These are phyloP conservation scores for Hippocampus guttulatus DNA, from an alignment of 2,113 vertebrate genomes.

Conservation along the genomic window DNA sequence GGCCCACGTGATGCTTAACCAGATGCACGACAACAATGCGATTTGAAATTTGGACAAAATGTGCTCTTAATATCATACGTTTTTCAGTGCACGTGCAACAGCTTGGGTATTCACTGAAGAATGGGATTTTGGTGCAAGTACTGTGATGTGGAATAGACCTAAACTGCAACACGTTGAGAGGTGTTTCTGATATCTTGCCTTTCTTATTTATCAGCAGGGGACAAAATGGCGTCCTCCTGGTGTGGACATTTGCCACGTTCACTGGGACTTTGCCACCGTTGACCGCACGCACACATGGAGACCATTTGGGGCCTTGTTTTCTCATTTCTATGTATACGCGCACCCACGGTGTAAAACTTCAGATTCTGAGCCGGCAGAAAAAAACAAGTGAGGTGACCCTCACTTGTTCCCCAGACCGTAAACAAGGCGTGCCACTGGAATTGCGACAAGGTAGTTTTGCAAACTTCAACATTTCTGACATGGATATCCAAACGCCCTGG, in stretches of 20 bases:
- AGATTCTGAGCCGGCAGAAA: constrained; percentile 16
- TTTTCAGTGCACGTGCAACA: too few species aligned
- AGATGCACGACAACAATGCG: too few species aligned
- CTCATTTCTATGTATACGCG: constrained; percentile 16
- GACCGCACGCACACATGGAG: constrained; percentile 46
- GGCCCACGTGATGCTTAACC: too few species aligned
- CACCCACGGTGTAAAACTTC: constrained; percentile 14
- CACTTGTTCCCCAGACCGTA: constrained; percentile 22
- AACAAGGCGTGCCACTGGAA: constrained; percentile 34
- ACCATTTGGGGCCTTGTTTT: constrained; percentile 34
- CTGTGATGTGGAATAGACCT: not conserved
- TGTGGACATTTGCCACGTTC: constrained; percentile 39
- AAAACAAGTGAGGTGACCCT: constrained; percentile 38
- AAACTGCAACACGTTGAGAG: not conserved
- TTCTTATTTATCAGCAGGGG: constrained; percentile 12
- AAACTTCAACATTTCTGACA: constrained; percentile 10
- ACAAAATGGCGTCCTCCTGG: constrained; percentile 20
- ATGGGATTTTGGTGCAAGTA: not conserved
- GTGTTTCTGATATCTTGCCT: too few species aligned
- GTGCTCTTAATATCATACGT: too few species aligned
- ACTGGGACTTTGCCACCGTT: constrained; percentile 12
- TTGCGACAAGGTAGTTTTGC: constrained; percentile 35
- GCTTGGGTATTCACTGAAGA: not conserved
- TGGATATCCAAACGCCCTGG: constrained; percentile 28
- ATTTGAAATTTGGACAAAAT: too few species aligned